Evolutionary conservation across 2,888 invertebrate species (phyloP), one percentile per base, ranked within the genome.

Genomic region (Tupiocoris notatus): DNA sequence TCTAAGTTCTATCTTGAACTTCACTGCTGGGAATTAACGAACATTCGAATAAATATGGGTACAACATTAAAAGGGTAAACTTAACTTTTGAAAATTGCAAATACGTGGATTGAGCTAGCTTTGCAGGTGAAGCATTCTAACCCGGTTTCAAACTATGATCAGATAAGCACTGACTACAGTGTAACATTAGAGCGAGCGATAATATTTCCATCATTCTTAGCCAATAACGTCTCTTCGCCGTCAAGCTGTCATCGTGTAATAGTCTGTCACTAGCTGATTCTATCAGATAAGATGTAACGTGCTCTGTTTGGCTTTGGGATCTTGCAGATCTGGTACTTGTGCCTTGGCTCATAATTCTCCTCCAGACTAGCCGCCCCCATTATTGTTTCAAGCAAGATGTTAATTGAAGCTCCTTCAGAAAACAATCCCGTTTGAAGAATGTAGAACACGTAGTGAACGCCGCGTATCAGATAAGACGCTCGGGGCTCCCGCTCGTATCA

Each of bases 321-420:
- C 39, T 39, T 39, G n/a, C n/a, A n/a, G n/a, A n/a, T n/a, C 39
- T 39, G 39, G 12, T 39, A 7, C 39, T 39, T 39, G 39, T 3
- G n/a, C n/a, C n/a, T n/a, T n/a, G n/a, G n/a, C n/a, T n/a, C n/a
- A n/a, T n/a, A n/a, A n/a, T n/a, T n/a, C n/a, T n/a, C n/a, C n/a
- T n/a, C n/a, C n/a, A n/a, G n/a, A n/a, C n/a, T n/a, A n/a, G n/a
- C n/a, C n/a, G n/a, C n/a, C n/a, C n/a, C n/a, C n/a, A n/a, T 70
- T 70, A 70, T 70, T 70, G 70, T 70, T 70, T 70, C 70, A 17
- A 61, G 62, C 73, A 73, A 61, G 73, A 73, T 73, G 73, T 62
- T 73, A 73, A 73, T 73, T 73, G 73, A 73, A 73, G 73, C 73
- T 73, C 62, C 73, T 73, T 73, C 73, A 73, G 24, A 39, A 39